Base-by-base conservation (phyloP, 2,113 vertebrate genomes). In the Prochilodus magdalenae region DNA sequence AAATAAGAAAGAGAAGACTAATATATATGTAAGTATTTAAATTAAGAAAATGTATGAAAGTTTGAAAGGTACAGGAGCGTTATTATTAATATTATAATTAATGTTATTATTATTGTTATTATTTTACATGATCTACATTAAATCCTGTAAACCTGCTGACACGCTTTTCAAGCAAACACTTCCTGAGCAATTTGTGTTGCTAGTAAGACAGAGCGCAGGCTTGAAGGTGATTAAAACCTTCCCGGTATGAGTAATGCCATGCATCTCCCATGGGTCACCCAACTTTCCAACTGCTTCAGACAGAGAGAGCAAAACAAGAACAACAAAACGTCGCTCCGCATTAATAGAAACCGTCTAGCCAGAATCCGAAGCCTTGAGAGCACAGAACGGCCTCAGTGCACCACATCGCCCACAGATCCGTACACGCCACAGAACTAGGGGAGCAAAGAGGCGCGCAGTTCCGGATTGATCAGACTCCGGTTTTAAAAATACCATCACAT, bases 281-380 rank as follows among this genome's bases (percentile, higher is more conserved):
- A 14, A 8, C 29, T 80, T 80, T 73, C 40, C 70, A 65, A 70
- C 29, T 51, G 72, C 70, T 80, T 80, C 44, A 73, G 79, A 53
- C 69, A 53, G 10, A 73, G 59, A 63, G 18, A 55, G 5, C 0
- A 63, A 73, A 73, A 65, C 40, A 40, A 79, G 66, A 69, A 59
- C 57, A 70, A 60, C 65, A 65, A 18, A 71, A 33, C 7, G 51
- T 29, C 57, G 51, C 40, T 10, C 2, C 33, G 24, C 33, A 49
- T 62, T n/a, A 44, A 26, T 60, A 59, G 30, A 71, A 79, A 70
- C 27, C 33, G 77, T 57, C 65, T 40, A 70, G 77, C 70, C 63
- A 47, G n/a, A 62, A 49, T 18, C 26, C 14, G 36, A 3, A 44
- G 55, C 5, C 24, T 47, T 18, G 33, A 33, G 33, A 67, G 22